Evolutionary conservation across 2,797 vertebrate genomes (phyloP).

Genomic region (Hippocampus kuda): DNA sequence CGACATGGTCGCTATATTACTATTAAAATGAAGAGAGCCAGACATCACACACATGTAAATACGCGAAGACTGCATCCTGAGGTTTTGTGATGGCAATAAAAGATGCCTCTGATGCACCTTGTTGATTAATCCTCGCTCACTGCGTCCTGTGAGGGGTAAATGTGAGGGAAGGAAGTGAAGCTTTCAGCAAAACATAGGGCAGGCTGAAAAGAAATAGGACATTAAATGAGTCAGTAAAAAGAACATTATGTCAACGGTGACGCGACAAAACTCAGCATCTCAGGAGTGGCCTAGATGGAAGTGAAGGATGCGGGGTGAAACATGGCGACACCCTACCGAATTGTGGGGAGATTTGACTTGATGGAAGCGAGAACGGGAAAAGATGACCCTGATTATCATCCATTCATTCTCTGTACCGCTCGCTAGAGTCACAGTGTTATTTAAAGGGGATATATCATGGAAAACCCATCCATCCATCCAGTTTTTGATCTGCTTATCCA

Average conservation of each 20-base stretch:
- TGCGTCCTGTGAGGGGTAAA: background rate
- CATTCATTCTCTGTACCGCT: too few relatives aligned
- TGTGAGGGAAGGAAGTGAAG: background rate
- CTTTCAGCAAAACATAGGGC: conserved; percentile 2
- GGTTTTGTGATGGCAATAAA: conserved; percentile 36
- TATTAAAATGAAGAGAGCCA: background rate
- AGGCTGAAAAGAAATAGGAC: conserved; percentile 11
- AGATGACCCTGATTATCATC: background rate
- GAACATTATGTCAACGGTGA: conserved; percentile 27
- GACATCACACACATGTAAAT: conserved; percentile 6
- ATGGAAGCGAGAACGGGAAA: background rate
- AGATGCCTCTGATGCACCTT: conserved; percentile 39
- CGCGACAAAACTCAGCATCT: conserved; percentile 10
- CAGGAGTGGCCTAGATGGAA: conserved; percentile 20
- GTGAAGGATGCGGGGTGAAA: conserved; percentile 9
- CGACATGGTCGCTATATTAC: background rate
- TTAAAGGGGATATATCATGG: conserved; percentile 10
- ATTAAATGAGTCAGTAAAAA: conserved; percentile 16
- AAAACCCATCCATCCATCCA: background rate
- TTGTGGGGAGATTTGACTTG: background rate
- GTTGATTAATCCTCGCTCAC: conserved; percentile 31
- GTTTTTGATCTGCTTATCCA: too few relatives aligned
- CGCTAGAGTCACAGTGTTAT: conserved; percentile 6
- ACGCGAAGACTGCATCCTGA: conserved; percentile 21
- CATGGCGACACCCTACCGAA: background rate